Evolutionary conservation across 1,140 invertebrate species (phyloP), one percentile per base, ranked within the genome.

Genomic region (Drosophila watanabei): DNA sequence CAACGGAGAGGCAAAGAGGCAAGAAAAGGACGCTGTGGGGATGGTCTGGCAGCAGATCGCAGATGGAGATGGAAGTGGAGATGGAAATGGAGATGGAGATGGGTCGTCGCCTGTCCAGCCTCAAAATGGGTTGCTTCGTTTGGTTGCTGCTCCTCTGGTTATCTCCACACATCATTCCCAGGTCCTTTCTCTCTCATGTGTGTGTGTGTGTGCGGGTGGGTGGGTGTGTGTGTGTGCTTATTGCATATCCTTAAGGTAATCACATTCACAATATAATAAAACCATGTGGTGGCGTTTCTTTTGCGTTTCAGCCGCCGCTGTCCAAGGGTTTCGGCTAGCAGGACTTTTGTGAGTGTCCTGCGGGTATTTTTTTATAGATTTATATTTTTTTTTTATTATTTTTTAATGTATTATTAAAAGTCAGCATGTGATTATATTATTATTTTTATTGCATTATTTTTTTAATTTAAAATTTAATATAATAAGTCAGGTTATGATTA

Each of bases 261-360:
- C 86, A 90, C 86, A 90, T 90, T 90, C 86, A 86, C 86, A 90
- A 90, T 90, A 91, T 90, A 90, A 90, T 90, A 90, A 90, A 90
- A 90, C 79, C 86, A 90, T 90, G 87, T 80, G 86, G 87, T 82
- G 79, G 83, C 82, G 68, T 89, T 85, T 64, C 73, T 75, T 85
- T 79, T 86, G 79, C 79, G 79, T 79, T 86, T 66, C 73, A 81
- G 58, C 81, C 62, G 83, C 83, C 76, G 64, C 62, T 77, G 76
- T 83, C 70, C 83, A 76, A 57, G 64, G 20, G 45, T 8, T 13
- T 45, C 35, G 39, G 63, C 30, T 11, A 14, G 37, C 3, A 10
- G 18, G 48, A 54, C 37, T 6, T 10, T 24, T 0, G n/a, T 1
- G 1, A 32, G 2, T 0, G 9, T 18, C 24, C 30, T 52, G 5